phyloP scores from a whole-genome alignment of 2,888 invertebrate genomes.

The Apantesis nais region DNA sequence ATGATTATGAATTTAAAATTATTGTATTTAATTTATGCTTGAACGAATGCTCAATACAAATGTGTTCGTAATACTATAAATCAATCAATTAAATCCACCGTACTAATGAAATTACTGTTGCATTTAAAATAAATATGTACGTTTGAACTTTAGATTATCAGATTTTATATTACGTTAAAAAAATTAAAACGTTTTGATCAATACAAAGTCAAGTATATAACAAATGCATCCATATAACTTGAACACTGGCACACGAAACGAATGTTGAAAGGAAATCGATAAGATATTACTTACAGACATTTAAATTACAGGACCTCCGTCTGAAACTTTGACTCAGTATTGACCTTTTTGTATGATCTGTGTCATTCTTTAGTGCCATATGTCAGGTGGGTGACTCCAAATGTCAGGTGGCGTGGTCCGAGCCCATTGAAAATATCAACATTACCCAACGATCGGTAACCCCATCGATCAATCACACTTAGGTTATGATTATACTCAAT shows the following conservation, averaged over 20 bases:
- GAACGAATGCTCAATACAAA: no score
- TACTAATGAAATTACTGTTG: no score
- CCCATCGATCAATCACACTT: conserved; percentile 55
- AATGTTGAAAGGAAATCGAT: conserved; percentile 35
- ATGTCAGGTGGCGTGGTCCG: conserved; percentile 54
- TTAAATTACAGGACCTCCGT: conserved; percentile 35
- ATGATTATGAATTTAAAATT: no score
- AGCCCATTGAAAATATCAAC: conserved; percentile 49
- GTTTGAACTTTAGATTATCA: no score
- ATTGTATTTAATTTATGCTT: no score
- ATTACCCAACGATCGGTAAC: conserved; percentile 51
- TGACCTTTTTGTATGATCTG: conserved; percentile 53
- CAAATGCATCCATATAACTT: conserved; percentile 37
- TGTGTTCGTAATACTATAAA: no score
- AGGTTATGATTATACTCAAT: conserved; percentile 59
- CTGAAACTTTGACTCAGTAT: conserved; percentile 37
- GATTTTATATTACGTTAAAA: no score
- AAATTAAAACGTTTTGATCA: no score
- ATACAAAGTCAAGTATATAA: conserved; percentile 26
- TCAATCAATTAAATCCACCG: no score
- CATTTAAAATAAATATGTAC: no score
- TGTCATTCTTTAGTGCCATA: conserved; percentile 48
- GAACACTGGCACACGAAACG: conserved; percentile 19
- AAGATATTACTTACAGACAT: conserved; percentile 32
- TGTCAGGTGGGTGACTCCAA: conserved; percentile 47